Base-by-base conservation (phyloP, 2,797 vertebrate genomes). In the Xerus rutilus region DNA sequence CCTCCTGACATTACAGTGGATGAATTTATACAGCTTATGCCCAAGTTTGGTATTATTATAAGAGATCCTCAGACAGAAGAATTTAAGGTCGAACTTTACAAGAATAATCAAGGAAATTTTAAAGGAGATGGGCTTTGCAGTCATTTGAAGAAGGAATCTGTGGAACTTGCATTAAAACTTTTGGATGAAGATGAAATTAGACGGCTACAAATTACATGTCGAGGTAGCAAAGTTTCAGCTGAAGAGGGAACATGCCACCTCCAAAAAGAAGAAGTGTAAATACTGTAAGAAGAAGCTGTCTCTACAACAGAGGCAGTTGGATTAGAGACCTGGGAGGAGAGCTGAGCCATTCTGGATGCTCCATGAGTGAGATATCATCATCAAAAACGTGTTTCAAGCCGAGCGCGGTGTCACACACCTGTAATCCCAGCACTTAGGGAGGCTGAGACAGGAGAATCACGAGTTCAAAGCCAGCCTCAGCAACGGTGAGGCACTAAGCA, bases 91-190 rank as follows among this genome's bases (percentile, higher is more conserved):
- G 99, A 99, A 97, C 99, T 99, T 39, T 99, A 99, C 98, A 99
- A 99, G 98, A 99, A 99, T 98, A 98, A 98, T 96, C 98, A 99
- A 64, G 99, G 99, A 86, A 99, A 99, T 97, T 99, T 99, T 92
- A 99, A 99, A 98, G 99, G 99, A 94, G 99, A 99, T 21, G 99
- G 99, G 12, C 99, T 99, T 89, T 99, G 99, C 98, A 99, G 99
- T 98, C 99, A 99, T 97, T 98, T 99, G 18, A 99, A 99, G 99
- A 99, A 98, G 98, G 99, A 99, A 98, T 99, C 99, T 3, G 99
- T 99, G 83, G 99, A 98, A 3, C 98, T 99, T 83, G 99, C 99
- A 0, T 25, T 99, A 97, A 99, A 99, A 93, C 98, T 99, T 94
- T 98, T 99, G 94, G 99, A 99, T 82, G 99, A 99, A 94, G 99